Base-by-base conservation (phyloP, 2,888 invertebrate species). In the Apotomis capreana region DNA sequence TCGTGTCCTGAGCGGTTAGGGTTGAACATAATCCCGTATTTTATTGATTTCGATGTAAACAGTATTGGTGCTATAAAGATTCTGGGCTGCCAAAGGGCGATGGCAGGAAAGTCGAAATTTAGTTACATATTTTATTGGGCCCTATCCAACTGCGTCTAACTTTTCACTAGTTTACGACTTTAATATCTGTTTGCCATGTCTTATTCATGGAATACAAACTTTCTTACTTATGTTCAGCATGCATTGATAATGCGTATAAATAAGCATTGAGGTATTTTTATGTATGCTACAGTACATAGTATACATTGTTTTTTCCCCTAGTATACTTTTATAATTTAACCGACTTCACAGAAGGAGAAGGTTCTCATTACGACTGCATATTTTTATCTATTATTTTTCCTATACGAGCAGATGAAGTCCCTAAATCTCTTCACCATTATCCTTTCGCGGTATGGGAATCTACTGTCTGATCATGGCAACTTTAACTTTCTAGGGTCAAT, bases 11-110 rank as follows among this genome's bases (percentile, higher is more conserved):
- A 67, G 70, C 74, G 74, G 74, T 78, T 78, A 74, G 77, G 78
- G 72, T 78, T 78, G 78, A 79, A 77, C 75, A 78, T 76, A 78
- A 74, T 81, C 76, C 80, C 77, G 75, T 79, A 80, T 84, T 88
- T 86, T 88, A 88, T 85, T 85, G 87, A 84, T 86, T 84, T 75
- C 78, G 78, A 83, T 83, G 80, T 81, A 84, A 83, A 84, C 82
- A 81, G 82, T 77, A 78, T 79, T 71, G 75, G 70, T 76, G 77
- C 69, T 75, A 77, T 80, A 79, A 82, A 80, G 76, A 77, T 78
- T 78, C 51, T 74, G 70, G 78, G 78, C 78, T 77, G 70, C 70
- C 60, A 68, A 76, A 73, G 76, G 75, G 76, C 76, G 73, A 49
- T 49, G 49, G 49, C 9, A 9, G 73, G 71, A 55, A 74, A 77